These are phyloP conservation scores for Lasioglossum calceatum DNA, from an alignment of 2,888 invertebrate genomes.

Conservation along the genomic window DNA sequence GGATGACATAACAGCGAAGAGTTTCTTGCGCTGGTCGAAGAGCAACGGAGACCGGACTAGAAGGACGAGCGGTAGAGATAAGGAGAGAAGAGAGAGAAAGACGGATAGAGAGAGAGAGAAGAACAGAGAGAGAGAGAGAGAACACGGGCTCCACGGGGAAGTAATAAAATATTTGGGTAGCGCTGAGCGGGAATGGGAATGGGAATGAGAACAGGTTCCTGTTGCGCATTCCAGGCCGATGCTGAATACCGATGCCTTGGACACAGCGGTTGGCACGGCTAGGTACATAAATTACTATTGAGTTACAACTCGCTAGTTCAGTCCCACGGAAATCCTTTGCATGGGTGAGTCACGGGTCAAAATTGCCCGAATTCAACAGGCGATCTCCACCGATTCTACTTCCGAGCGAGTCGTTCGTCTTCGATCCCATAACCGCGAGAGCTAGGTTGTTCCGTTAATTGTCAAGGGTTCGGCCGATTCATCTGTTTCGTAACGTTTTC, in stretches of 20 bases:
- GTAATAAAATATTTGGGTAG: slow-evolving; percentile 79
- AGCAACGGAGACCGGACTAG: slow-evolving; percentile 22
- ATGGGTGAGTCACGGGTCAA: slow-evolving; percentile 60
- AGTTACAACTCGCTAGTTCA: slow-evolving; percentile 70
- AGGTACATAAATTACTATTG: slow-evolving; percentile 77
- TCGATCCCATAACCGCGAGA: neutral
- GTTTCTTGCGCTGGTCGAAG: slow-evolving; percentile 45
- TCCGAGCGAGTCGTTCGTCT: neutral
- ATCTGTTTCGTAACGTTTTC: neutral
- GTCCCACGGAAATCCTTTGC: slow-evolving; percentile 71
- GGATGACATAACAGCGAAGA: slow-evolving; percentile 65
- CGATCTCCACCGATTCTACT: slow-evolving; percentile 3
- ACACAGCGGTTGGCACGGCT: slow-evolving; percentile 74
- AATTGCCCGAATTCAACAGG: slow-evolving; percentile 22
- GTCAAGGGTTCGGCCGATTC: neutral
- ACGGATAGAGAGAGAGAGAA: slow-evolving; percentile 27
- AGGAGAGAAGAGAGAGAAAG: slow-evolving; percentile 22
- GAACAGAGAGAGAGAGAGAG: slow-evolving; percentile 39
- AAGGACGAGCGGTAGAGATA: neutral
- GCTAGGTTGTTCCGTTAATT: neutral
- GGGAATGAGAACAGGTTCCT: slow-evolving; percentile 79
- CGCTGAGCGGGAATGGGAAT: slow-evolving; percentile 73
- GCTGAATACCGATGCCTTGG: slow-evolving; percentile 75
- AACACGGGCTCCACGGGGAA: slow-evolving; percentile 71
- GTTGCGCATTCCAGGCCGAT: slow-evolving; percentile 80